Evolutionary conservation across 2,888 invertebrate genomes (phyloP).

Genomic region (Bibio marci): DNA sequence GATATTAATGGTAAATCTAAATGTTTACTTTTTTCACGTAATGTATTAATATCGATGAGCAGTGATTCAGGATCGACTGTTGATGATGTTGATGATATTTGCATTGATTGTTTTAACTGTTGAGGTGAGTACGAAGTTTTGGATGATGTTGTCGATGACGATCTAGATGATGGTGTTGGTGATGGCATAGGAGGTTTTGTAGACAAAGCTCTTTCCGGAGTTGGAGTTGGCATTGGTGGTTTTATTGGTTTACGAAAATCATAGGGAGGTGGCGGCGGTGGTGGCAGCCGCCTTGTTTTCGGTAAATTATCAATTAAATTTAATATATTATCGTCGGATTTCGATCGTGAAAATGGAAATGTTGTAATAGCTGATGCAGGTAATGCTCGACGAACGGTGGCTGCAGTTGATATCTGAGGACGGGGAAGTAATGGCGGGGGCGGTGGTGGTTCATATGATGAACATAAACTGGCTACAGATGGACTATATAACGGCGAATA

Average conservation of each 20-base stretch:
- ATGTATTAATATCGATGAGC: conserved; percentile 58
- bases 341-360: conserved; percentile 42
- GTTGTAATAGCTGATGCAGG: conserved; percentile 9
- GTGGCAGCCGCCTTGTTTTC: conserved; percentile 34
- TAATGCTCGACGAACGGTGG: conserved; percentile 10
- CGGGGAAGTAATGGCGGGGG: conserved; percentile 40
- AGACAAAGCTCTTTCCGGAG: conserved; percentile 20
- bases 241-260: conserved; percentile 26
- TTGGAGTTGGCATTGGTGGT: conserved; percentile 34
- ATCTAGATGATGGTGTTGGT: conserved; percentile 1
- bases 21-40: conserved; percentile 77
- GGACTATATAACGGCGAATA: conserved; percentile 47
- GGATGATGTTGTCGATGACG: conserved; percentile 5
- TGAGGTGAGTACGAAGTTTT: background rate
- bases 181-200: conserved; percentile 9
- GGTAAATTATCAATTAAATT: conserved; percentile 42
- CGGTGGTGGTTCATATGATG: conserved; percentile 49
- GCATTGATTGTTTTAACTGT: conserved; percentile 25
- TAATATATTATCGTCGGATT: conserved; percentile 68
- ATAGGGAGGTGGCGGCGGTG: conserved; percentile 39
- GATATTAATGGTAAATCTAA: conserved; percentile 82
- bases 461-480: conserved; percentile 43
- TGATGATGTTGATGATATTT: conserved; percentile 22
- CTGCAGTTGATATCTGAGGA: conserved; percentile 19
- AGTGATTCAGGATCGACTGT: conserved; percentile 15